A percentile compares a stretch with the other conserved stretches of the same genome.
Evolutionary conservation across 2,797 vertebrate genomes (phyloP).

Genomic region (Enteromius viviparus): DNA sequence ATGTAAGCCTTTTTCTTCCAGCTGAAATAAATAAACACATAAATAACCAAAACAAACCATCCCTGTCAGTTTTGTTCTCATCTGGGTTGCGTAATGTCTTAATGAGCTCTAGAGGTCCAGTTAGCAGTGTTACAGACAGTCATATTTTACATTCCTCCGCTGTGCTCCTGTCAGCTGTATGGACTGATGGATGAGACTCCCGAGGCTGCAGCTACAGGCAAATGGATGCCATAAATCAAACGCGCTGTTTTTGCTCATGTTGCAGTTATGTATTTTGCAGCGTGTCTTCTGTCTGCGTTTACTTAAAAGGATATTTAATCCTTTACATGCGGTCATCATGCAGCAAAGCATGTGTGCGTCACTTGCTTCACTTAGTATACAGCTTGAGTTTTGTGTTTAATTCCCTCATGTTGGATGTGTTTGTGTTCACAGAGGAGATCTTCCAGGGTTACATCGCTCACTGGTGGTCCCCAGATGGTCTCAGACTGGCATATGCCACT

Average conservation of each 20-base stretch:
- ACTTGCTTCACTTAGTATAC: not conserved
- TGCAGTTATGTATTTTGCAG: slow-evolving; percentile 28
- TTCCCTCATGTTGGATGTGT: not conserved
- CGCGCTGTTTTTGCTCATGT: not conserved
- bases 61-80: not conserved
- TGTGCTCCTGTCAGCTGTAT: slow-evolving; percentile 25
- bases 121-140: slow-evolving; percentile 1
- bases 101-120: not conserved
- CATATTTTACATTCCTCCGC: slow-evolving; percentile 19
- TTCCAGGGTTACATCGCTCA: slow-evolving; percentile 91
- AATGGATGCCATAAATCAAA: slow-evolving; percentile 58
- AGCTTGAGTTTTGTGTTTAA: not conserved
- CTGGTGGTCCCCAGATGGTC: slow-evolving; percentile 98
- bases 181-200: slow-evolving; percentile 53
- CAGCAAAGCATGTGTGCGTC: not conserved
- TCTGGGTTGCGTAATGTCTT: slow-evolving; percentile 19
- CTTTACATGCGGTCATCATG: not conserved
- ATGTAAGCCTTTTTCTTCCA: not conserved
- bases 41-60: not conserved
- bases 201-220: slow-evolving; percentile 1
- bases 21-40: not conserved
- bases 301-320: slow-evolving; percentile 13
- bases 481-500: slow-evolving; percentile 91
- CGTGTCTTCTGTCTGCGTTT: not conserved
- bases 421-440: slow-evolving; percentile 87